Evolutionary conservation across 1,140 invertebrate genomes (phyloP).

Genomic region (Orius laevigatus): DNA sequence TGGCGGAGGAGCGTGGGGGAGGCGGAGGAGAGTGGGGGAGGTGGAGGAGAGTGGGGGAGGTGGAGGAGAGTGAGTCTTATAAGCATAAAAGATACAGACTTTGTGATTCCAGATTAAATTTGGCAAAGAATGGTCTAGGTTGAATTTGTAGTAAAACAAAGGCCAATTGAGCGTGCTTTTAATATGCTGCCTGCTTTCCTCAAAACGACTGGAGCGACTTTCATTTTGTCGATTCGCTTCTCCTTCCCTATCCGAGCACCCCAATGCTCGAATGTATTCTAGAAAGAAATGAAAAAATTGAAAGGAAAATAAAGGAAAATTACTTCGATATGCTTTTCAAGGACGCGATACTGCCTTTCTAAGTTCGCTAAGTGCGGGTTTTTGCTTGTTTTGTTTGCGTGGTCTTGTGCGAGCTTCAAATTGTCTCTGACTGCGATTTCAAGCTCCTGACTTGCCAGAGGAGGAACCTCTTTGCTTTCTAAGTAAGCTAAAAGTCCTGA

Average conservation of each 20-base stretch:
- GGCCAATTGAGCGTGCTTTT: conserved; percentile 87
- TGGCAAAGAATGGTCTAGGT: conserved; percentile 82
- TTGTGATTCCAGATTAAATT: conserved; percentile 99
- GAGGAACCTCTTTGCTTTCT: conserved; percentile 71
- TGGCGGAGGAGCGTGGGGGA: too few species aligned
- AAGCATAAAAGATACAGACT: too few species aligned
- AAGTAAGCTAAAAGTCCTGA: conserved; percentile 79
- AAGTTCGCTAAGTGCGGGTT: conserved; percentile 50
- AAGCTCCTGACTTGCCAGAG: conserved; percentile 56
- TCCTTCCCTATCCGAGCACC: conserved; percentile 55
- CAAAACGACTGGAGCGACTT: conserved; percentile 69
- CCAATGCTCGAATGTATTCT: conserved; percentile 80
- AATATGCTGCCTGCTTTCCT: conserved; percentile 72
- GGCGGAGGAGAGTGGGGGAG: too few species aligned
- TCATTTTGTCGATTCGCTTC: conserved; percentile 40
- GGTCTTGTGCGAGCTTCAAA: conserved; percentile 81
- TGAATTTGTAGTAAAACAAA: conserved; percentile 92
- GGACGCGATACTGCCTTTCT: conserved; percentile 52
- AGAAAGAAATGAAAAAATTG: conserved; percentile 13
- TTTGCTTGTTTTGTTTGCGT: conserved; percentile 43
- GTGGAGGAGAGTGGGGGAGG: too few species aligned
- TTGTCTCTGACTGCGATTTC: conserved; percentile 78
- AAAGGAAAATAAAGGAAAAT: background rate
- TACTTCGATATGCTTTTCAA: conserved; percentile 61
- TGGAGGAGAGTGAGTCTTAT: too few species aligned